phyloP scores from a whole-genome alignment of 2,113 vertebrate species.

The Carassius carassius region DNA sequence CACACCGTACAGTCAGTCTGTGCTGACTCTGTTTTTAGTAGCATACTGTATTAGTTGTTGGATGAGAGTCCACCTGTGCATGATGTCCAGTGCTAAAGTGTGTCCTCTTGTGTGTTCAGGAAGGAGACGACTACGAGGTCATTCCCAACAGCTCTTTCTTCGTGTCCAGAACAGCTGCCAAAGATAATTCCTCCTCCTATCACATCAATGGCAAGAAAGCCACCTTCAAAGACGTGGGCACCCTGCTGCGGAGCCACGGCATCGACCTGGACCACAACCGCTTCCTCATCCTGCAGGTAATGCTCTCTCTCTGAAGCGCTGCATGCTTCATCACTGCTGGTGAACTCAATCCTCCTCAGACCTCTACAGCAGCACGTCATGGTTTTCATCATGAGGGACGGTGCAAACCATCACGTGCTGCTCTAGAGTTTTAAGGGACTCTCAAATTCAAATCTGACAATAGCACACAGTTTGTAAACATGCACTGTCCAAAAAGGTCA shows the following conservation, averaged over 20 bases:
- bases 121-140: conserved; percentile 98
- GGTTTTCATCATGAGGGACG: conserved; percentile 89
- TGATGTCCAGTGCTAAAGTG: no score
- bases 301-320: background rate
- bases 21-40: no score
- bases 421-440: conserved; percentile 93
- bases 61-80: no score
- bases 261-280: conserved; percentile 98
- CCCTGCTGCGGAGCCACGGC: conserved; percentile 91
- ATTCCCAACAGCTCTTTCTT: conserved; percentile 94
- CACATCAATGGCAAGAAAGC: conserved; percentile 88
- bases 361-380: conserved; percentile 99
- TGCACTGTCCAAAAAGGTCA: conserved; percentile 23
- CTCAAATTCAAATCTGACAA: conserved; percentile 34
- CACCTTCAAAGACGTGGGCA: conserved; percentile 93
- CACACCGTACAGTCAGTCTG: no score
- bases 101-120: conserved; percentile 73
- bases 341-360: conserved; percentile 74
- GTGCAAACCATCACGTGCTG: conserved; percentile 99
- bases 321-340: conserved; percentile 40
- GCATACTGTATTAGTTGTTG: no score
- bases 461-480: background rate
- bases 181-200: conserved; percentile 93
- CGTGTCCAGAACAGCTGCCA: conserved; percentile 93
- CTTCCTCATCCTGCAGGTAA: conserved; percentile 98